Evolutionary conservation across 2,113 vertebrate genomes (phyloP).

Genomic region (Corydoras maculifer): DNA sequence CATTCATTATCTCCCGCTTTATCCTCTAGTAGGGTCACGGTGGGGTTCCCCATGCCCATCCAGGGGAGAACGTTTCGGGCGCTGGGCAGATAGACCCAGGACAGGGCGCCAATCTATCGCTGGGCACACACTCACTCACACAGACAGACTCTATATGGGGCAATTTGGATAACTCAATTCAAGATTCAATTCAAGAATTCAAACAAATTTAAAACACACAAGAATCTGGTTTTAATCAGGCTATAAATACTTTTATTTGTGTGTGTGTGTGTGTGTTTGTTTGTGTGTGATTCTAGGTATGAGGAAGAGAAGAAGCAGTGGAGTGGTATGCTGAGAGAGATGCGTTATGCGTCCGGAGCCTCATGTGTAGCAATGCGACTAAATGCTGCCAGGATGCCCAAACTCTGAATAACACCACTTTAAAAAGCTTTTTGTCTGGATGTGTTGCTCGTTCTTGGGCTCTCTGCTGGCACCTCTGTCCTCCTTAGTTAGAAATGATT

Average conservation of each 20-base stretch:
- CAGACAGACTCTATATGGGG: no score
- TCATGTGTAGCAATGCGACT: constrained; percentile 84
- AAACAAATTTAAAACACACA: no score
- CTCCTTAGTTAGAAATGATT: not conserved
- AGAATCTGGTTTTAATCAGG: no score
- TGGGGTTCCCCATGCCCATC: no score
- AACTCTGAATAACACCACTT: constrained; percentile 67
- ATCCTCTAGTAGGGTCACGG: no score
- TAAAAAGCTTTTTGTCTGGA: not conserved
- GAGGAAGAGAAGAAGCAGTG: constrained; percentile 95
- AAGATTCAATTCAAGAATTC: no score
- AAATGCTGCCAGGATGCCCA: constrained; percentile 89
- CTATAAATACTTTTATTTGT: not conserved
- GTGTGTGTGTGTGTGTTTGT: constrained; percentile 19
- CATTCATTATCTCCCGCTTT: no score
- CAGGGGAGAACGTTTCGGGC: no score
- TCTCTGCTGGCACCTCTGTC: constrained; percentile 4
- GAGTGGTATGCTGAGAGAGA: constrained; percentile 93
- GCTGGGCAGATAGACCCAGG: no score
- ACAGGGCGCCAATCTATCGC: no score
- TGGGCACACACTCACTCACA: no score
- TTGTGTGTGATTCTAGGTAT: constrained; percentile 65
- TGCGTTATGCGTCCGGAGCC: constrained; percentile 89
- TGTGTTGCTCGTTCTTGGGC: constrained; percentile 13
- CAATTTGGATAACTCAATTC: no score